Percentiles rank a stretch among this genome's conserved stretches.
Evolutionary conservation across 2,888 invertebrate genomes (phyloP).

Genomic region (Pristionchus japonicus): DNA sequence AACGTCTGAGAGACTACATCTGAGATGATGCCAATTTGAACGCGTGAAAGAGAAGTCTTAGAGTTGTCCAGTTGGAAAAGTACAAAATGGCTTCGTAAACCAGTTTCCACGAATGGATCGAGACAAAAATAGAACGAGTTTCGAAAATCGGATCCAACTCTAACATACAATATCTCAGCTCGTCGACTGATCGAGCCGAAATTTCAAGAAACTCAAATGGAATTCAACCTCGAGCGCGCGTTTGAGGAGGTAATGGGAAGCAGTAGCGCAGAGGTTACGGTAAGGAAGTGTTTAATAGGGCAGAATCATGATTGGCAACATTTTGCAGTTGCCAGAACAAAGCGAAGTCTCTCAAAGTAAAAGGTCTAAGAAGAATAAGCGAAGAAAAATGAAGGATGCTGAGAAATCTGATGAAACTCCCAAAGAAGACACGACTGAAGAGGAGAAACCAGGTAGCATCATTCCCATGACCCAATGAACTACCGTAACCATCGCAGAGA

Average conservation of each 20-base stretch:
- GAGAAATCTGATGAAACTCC: background rate
- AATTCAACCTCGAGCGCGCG: background rate
- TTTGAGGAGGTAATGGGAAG: background rate
- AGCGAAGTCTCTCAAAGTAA: background rate
- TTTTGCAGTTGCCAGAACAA: background rate
- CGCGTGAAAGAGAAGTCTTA: background rate
- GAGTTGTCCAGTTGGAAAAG: background rate
- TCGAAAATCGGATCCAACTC: background rate
- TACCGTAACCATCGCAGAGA: background rate
- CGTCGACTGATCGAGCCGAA: background rate
- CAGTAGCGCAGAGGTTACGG: background rate
- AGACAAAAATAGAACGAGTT: no score
- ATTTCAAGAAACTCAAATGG: background rate
- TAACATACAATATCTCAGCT: background rate
- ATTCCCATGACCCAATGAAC: background rate
- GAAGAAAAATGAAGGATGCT: background rate
- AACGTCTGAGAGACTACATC: background rate
- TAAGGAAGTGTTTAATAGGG: background rate
- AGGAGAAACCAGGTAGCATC: background rate
- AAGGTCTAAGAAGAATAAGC: background rate
- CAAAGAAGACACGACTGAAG: background rate
- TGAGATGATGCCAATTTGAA: constrained; percentile 13
- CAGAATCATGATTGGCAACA: background rate
- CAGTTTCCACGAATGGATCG: no score
- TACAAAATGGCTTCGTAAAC: background rate